Base-by-base conservation (phyloP, 2,888 invertebrate species). In the Petrophora chlorosata region DNA sequence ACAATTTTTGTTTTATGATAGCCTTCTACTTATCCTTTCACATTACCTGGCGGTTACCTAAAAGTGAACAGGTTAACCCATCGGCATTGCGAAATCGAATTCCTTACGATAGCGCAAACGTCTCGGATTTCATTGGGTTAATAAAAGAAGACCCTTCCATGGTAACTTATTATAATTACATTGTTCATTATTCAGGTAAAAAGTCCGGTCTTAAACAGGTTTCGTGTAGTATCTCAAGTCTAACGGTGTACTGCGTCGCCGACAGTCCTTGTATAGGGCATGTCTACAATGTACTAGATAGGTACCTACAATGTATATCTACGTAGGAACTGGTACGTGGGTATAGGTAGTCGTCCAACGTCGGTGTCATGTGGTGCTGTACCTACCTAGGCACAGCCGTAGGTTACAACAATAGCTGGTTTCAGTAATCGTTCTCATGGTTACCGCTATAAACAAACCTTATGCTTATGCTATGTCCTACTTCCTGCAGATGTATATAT, bases 371-470 rank as follows among this genome's bases (percentile, higher is more conserved):
- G 66, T 73, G 76, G 70, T 61, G 58, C 61, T 64, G 80, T 82
- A 68, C 75, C 79, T 82, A 68, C 75, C 79, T 82, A 81, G 75
- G 70, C 63, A 79, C 75, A 61, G 64, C 50, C 34, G 57, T 56
- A 64, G 64, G 46, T 36, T 47, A 48, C 42, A 44, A 50, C 32
- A 40, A 50, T 50, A 49, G 53, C 51, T 56, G 39, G 47, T 42
- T 50, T 47, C 40, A 59, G 66, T 67, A 65, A 68, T 70, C 64
- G 82, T 84, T 84, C 69, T 66, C 81, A 85, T 86, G 77, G 83
- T 57, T 79, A 85, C 85, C 67, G 54, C 49, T 60, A 71, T 78
- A 78, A 82, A 79, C 80, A 82, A 82, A 82, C 70, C 67, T 22
- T 32, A n/a, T n/a, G n/a, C n/a, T n/a, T n/a, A n/a, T 34, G 7